phyloP scores from a whole-genome alignment of 2,113 vertebrate genomes.

The Sigmodon hispidus region DNA sequence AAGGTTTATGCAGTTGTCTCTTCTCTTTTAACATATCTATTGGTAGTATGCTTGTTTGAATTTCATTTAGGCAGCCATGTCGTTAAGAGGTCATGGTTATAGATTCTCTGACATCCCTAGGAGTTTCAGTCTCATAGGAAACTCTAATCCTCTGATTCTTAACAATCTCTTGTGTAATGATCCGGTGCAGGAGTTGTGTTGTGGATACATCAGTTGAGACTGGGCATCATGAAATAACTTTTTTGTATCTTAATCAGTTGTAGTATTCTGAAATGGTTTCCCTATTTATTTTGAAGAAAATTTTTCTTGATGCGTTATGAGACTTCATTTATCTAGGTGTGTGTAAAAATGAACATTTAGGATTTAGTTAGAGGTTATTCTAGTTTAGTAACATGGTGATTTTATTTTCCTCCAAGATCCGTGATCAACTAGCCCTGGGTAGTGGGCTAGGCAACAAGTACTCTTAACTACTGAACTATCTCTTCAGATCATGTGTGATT shows the following conservation, averaged over 20 bases:
- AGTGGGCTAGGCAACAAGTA: not conserved
- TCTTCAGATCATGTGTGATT: not conserved
- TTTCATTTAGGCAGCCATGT: not conserved
- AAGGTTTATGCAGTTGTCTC: not conserved
- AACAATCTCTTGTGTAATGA: not conserved
- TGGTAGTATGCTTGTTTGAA: not conserved
- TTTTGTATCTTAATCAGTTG: not conserved
- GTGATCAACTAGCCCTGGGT: no score
- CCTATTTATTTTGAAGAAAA: no score
- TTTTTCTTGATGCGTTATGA: not conserved
- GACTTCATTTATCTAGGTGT: not conserved
- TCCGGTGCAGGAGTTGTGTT: not conserved
- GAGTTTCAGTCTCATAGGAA: not conserved
- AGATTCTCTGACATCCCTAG: not conserved
- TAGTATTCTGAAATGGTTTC: not conserved
- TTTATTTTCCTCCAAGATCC: not conserved
- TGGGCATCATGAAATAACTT: not conserved
- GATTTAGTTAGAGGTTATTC: not conserved
- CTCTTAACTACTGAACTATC: not conserved
- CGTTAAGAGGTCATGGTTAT: not conserved
- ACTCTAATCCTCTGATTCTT: not conserved
- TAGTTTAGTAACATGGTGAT: not conserved
- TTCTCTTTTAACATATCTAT: not conserved
- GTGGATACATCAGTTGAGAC: not conserved
- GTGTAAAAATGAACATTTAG: not conserved